A percentile compares a stretch with the other conserved stretches of the same genome.
These are phyloP conservation scores for Habropoda laboriosa DNA, from an alignment of 1,140 invertebrate species.

Conservation along the genomic window DNA sequence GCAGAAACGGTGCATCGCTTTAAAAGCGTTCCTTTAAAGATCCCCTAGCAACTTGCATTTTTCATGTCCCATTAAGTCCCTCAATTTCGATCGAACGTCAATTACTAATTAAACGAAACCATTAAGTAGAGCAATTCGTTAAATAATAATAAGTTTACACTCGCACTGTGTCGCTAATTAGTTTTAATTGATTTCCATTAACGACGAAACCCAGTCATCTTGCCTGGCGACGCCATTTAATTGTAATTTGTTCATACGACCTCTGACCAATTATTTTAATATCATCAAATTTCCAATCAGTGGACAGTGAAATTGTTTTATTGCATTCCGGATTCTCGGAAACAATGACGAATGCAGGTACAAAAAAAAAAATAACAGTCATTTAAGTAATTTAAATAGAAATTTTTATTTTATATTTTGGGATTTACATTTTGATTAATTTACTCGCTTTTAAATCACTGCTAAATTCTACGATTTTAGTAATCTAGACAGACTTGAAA, in stretches of 20 bases:
- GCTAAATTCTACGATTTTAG: no score
- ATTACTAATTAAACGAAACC: constrained; percentile 19
- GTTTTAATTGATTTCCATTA: not conserved
- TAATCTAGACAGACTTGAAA: no score
- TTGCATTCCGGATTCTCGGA: not conserved
- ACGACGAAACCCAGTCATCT: not conserved
- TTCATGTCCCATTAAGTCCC: no score
- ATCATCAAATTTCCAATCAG: not conserved
- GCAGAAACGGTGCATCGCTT: no score
- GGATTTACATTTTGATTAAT: no score
- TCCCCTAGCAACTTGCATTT: not conserved
- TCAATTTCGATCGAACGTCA: not conserved
- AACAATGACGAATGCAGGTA: no score
- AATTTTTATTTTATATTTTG: no score
- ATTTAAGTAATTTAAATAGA: no score
- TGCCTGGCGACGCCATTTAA: not conserved
- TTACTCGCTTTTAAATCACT: no score
- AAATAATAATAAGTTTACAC: not conserved
- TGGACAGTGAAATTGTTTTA: not conserved
- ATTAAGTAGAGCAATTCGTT: not conserved
- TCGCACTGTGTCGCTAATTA: not conserved
- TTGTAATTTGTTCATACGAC: not conserved
- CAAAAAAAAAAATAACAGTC: no score
- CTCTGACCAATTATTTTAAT: not conserved
- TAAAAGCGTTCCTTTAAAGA: not conserved